These are phyloP conservation scores for Jacana jacana DNA, from an alignment of 2,113 vertebrate genomes.

Conservation along the genomic window DNA sequence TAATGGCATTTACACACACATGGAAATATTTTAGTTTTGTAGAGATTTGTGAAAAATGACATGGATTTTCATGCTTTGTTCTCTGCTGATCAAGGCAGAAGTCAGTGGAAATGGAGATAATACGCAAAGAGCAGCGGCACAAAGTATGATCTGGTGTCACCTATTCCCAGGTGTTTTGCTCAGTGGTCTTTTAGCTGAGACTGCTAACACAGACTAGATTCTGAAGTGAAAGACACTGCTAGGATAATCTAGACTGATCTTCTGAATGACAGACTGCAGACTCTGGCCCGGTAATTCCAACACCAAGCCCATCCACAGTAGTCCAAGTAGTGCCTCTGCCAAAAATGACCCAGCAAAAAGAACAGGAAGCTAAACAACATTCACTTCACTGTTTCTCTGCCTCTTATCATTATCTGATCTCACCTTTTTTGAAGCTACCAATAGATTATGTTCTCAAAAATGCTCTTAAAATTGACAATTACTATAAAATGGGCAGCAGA, in stretches of 20 bases:
- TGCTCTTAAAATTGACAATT: not conserved
- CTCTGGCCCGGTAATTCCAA: not conserved
- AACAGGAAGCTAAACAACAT: not conserved
- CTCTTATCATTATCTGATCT: not conserved
- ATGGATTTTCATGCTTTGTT: not conserved
- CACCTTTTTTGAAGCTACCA: not conserved
- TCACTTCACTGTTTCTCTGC: not conserved
- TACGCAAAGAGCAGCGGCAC: too few relatives aligned
- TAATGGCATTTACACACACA: not conserved
- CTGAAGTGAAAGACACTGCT: not conserved
- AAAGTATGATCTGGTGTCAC: not conserved
- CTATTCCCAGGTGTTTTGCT: not conserved
- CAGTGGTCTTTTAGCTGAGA: not conserved
- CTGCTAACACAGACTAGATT: not conserved
- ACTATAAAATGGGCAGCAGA: constrained; percentile 7
- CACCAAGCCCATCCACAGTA: not conserved
- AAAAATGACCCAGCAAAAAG: not conserved
- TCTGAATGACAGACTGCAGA: not conserved
- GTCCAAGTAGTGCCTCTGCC: not conserved
- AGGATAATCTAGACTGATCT: not conserved
- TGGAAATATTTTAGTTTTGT: not conserved
- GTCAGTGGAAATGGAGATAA: not conserved
- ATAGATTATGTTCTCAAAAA: constrained; percentile 15
- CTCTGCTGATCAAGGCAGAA: not conserved
- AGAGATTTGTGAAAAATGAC: not conserved